phyloP scores from a whole-genome alignment of 2,888 invertebrate genomes.

The Heliconius ismenius region DNA sequence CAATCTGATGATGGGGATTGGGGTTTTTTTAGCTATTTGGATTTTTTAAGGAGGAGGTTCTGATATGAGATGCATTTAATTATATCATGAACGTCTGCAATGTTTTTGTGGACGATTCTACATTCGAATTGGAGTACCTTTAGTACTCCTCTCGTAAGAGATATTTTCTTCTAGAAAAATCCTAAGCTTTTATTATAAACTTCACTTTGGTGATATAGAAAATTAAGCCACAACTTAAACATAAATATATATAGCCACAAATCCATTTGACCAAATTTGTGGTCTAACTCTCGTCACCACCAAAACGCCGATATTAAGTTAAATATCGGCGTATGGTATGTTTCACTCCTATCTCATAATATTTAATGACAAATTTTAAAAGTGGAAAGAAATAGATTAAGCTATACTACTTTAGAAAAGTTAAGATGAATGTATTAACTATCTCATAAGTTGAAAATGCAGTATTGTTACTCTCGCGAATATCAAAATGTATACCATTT shows the following conservation, averaged over 20 bases:
- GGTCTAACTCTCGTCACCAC: too few species aligned
- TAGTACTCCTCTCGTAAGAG: too few species aligned
- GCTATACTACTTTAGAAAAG: not conserved
- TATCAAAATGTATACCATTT: slow-evolving; percentile 3
- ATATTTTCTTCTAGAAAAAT: not conserved
- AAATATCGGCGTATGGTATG: too few species aligned
- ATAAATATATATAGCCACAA: not conserved
- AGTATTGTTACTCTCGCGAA: not conserved
- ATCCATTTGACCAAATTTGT: too few species aligned
- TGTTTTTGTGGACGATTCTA: too few species aligned
- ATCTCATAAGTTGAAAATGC: not conserved
- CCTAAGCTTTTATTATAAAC: not conserved
- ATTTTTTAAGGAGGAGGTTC: not conserved
- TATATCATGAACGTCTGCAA: too few species aligned
- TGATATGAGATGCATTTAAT: too few species aligned
- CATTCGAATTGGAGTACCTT: too few species aligned
- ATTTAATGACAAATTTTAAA: not conserved
- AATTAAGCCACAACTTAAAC: not conserved
- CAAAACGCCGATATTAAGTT: too few species aligned
- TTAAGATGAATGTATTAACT: not conserved
- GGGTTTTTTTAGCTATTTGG: not conserved
- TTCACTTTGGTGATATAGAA: not conserved
- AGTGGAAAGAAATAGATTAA: not conserved
- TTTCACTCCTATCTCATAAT: too few species aligned
- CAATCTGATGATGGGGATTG: slow-evolving; percentile 13